Base-by-base conservation (phyloP, 2,888 invertebrate species). In the Lasioglossum villosulum region DNA sequence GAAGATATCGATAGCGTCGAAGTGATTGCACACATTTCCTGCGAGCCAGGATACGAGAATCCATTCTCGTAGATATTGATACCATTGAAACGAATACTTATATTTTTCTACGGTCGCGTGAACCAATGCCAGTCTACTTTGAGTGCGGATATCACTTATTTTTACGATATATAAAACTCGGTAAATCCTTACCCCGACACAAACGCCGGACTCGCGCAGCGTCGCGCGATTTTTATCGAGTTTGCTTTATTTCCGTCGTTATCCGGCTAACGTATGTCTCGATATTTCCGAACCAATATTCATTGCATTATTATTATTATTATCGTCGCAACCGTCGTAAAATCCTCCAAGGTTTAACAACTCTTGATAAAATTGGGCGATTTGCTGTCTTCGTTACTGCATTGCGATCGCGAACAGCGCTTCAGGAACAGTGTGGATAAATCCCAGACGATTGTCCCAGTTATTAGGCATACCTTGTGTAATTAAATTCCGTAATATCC, bases 1-100 rank as follows among this genome's bases (percentile, higher is more conserved):
- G 76, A 70, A 71, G 76, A 71, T 81, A 71, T 76, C 75, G 76
- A 81, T 76, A 81, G 56, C 71, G 3, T 2, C 30, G 27, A 76
- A 75, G 80, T 81, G 80, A 81, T 81, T 81, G 80, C 80, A 76
- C 76, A 81, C 80, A 81, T 81, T 76, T 76, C 76, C 56, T 48
- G 37, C 0, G 59, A 59, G 71, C 27, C 63, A 68, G 66, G 27
- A n/a, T 27, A 45, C 37, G 68, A 52, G 74, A 80, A 76, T 71
- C 71, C 71, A 72, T 78, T 78, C 74, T 75, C 76, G 76, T 71
- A 42, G 71, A 71, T 81, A 81, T 71, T 59, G 76, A 81, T 71
- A 76, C 76, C 70, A 76, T 42, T 71, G 75, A 79, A 79, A 74
- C 52, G 80, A 81, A 80, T 75, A 75, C 75, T 80, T 80, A 80